Evolutionary conservation across 2,888 invertebrate species (phyloP).

Genomic region (Drosophila parthenogenetica): DNA sequence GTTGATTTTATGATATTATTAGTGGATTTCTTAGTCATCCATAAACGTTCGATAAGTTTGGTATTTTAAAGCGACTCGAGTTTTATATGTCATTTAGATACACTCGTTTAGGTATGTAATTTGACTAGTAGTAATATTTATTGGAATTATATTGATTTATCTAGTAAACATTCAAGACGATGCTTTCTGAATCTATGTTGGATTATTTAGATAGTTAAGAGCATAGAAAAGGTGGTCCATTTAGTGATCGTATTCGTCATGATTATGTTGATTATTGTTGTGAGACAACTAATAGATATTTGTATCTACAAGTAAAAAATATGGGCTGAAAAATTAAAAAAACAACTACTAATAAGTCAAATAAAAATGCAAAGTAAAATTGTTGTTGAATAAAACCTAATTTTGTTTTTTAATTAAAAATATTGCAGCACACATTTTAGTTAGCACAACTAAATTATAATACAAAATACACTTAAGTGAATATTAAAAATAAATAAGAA

Average conservation of each 20-base stretch:
- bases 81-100: slow-evolving; percentile 37
- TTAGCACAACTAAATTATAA: slow-evolving; percentile 70
- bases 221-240: slow-evolving; percentile 83
- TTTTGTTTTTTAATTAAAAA: slow-evolving; percentile 63
- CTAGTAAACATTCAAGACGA: slow-evolving; percentile 51
- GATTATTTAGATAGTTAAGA: slow-evolving; percentile 46
- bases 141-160: slow-evolving; percentile 64
- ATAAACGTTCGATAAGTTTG: slow-evolving; percentile 38
- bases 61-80: slow-evolving; percentile 55
- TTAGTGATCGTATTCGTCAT: slow-evolving; percentile 82
- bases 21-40: slow-evolving; percentile 38
- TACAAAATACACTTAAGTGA: slow-evolving; percentile 64
- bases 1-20: slow-evolving; percentile 12
- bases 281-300: slow-evolving; percentile 34
- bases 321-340: slow-evolving; percentile 22
- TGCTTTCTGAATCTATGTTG: slow-evolving; percentile 35
- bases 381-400: slow-evolving; percentile 56
- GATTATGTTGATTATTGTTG: slow-evolving; percentile 68
- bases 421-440: slow-evolving; percentile 74
- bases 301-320: slow-evolving; percentile 38
- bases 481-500: slow-evolving; percentile 53
- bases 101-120: slow-evolving; percentile 46
- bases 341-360: not conserved
- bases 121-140: slow-evolving; percentile 65
- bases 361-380: slow-evolving; percentile 23